These are phyloP conservation scores for Zeus faber DNA, from an alignment of 2,113 vertebrate species.

Conservation along the genomic window DNA sequence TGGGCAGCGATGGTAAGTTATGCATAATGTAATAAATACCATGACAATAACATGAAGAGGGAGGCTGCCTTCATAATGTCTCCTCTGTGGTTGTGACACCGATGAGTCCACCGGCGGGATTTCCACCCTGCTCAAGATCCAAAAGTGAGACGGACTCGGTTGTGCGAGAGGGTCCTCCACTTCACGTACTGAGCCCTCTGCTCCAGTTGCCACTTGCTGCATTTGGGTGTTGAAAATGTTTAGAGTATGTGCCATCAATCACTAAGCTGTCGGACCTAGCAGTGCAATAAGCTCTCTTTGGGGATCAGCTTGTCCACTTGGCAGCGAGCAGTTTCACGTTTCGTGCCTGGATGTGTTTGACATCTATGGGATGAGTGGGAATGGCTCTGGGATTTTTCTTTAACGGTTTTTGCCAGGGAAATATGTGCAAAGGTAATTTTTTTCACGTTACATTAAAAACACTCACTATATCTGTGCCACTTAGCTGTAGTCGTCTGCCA, in stretches of 20 bases:
- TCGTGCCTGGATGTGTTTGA: constrained; percentile 19
- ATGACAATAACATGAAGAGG: background rate
- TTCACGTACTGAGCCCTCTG: constrained; percentile 59
- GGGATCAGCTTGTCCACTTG: constrained; percentile 35
- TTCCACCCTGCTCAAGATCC: background rate
- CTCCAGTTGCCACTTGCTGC: constrained; percentile 63
- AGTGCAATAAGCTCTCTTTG: constrained; percentile 31
- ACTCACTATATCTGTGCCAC: no score
- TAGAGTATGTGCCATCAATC: constrained; percentile 61
- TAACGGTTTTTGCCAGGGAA: no score
- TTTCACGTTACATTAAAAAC: no score
- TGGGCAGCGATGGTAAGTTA: background rate
- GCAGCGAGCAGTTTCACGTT: constrained; percentile 49
- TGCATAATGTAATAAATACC: constrained; percentile 9
- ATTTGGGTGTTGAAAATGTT: constrained; percentile 72
- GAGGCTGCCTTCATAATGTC: background rate
- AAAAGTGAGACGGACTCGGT: background rate
- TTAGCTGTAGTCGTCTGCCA: no score
- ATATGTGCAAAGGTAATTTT: no score
- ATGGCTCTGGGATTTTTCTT: no score
- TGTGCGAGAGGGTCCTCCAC: constrained; percentile 4
- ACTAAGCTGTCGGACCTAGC: constrained; percentile 32
- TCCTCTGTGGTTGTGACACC: background rate
- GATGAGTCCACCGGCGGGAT: background rate
- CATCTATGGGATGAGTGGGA: constrained; percentile 36